These are phyloP conservation scores for Callyntrura guangdongensis DNA, from an alignment of 2,888 invertebrate genomes.

Conservation along the genomic window DNA sequence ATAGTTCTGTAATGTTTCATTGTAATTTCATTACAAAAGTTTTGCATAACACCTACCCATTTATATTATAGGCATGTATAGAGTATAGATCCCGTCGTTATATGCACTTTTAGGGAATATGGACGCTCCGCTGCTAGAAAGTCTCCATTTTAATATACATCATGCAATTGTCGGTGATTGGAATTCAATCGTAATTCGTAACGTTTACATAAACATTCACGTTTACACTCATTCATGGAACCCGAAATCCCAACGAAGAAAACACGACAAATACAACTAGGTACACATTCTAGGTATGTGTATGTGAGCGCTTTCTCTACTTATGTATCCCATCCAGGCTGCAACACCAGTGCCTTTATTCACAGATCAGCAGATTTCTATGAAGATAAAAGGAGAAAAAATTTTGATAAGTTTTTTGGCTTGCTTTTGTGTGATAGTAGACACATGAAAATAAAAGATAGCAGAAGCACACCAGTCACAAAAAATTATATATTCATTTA, in stretches of 20 bases:
- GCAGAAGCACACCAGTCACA: slow-evolving; percentile 39
- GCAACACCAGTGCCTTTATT: slow-evolving; percentile 60
- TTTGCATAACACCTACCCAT: too few species aligned
- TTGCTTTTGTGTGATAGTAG: slow-evolving; percentile 52
- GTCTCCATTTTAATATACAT: too few species aligned
- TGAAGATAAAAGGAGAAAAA: slow-evolving; percentile 62
- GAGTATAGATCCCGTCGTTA: too few species aligned
- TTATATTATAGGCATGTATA: too few species aligned
- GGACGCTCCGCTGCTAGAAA: too few species aligned
- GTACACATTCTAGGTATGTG: too few species aligned
- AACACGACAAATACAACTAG: background rate
- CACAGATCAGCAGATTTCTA: slow-evolving; percentile 77
- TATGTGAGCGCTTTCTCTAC: background rate
- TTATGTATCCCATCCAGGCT: slow-evolving; percentile 47
- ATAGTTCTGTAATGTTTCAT: too few species aligned
- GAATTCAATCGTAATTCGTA: background rate
- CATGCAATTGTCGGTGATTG: background rate
- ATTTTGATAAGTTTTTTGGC: slow-evolving; percentile 76
- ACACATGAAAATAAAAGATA: slow-evolving; percentile 72
- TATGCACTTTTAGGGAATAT: too few species aligned
- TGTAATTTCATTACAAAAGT: too few species aligned
- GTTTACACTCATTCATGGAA: slow-evolving; percentile 29
- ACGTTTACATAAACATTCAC: background rate
- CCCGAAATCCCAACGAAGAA: background rate
- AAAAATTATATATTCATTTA: slow-evolving; percentile 18